These are phyloP conservation scores for Mungos mungo DNA, from an alignment of 2,113 vertebrate genomes.

Conservation along the genomic window DNA sequence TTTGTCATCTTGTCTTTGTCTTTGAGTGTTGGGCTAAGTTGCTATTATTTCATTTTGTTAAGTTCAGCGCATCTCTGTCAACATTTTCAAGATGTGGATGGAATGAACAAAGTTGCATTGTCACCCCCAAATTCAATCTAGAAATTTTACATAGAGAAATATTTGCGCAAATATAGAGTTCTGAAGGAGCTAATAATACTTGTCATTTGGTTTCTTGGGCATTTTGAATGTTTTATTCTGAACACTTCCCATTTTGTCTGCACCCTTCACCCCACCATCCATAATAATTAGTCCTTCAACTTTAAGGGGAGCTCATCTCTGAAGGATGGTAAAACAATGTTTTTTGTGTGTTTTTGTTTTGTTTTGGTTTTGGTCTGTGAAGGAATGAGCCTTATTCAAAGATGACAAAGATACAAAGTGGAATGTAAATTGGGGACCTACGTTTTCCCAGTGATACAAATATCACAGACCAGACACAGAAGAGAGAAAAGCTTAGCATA, in stretches of 20 bases:
- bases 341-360: background rate
- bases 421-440: background rate
- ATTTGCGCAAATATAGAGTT: conserved; percentile 71
- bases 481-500: background rate
- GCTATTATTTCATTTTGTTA: conserved; percentile 76
- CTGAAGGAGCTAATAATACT: conserved; percentile 61
- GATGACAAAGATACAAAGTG: background rate
- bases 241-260: background rate
- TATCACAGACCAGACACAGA: background rate
- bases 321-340: background rate
- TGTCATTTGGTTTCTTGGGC: background rate
- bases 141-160: conserved; percentile 71
- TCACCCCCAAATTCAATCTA: conserved; percentile 74
- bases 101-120: conserved; percentile 76
- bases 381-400: conserved; percentile 46
- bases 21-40: conserved; percentile 75
- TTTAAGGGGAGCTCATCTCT: conserved; percentile 33
- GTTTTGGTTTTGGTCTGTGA: background rate
- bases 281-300: background rate
- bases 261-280: accelerated
- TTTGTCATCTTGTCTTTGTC: conserved; percentile 82
- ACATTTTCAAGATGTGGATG: conserved; percentile 49
- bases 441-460: background rate
- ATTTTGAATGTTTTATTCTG: background rate
- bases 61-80: conserved; percentile 75